phyloP scores from a whole-genome alignment of 2,113 vertebrate genomes.

The Laterallus jamaicensis region DNA sequence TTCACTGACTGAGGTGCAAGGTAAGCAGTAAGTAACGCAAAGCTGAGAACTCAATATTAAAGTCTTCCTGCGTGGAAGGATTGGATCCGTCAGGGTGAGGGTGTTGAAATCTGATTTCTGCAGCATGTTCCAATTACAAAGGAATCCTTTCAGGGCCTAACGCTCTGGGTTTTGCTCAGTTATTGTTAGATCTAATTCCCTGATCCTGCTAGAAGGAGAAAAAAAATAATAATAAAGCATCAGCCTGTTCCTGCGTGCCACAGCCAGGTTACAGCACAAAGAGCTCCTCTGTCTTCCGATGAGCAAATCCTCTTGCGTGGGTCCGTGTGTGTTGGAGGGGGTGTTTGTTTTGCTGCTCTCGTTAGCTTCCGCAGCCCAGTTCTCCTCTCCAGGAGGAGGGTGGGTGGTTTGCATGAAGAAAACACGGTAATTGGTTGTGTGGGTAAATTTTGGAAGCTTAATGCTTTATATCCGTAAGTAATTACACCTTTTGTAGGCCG shows the following conservation, averaged over 20 bases:
- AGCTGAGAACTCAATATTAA: not conserved
- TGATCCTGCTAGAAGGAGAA: constrained; percentile 1
- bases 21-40: not conserved
- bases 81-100: constrained; percentile 1
- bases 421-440: not conserved
- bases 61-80: not conserved
- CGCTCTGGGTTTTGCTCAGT: not conserved
- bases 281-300: not conserved
- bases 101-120: constrained; percentile 43
- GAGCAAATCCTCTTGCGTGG: constrained; percentile 10
- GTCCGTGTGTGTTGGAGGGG: not conserved
- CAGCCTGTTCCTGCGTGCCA: not conserved
- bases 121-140: constrained; percentile 16
- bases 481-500: not conserved
- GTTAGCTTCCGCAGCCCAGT: not conserved
- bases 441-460: not conserved
- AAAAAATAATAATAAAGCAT: not conserved
- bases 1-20: not conserved
- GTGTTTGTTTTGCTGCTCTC: not conserved
- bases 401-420: rapidly evolving
- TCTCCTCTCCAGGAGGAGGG: not conserved
- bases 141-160: constrained; percentile 58
- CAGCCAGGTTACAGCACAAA: constrained; percentile 31
- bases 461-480: not conserved
- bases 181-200: constrained; percentile 43